Conservation (phyloP, 2,888 invertebrate species). For the Tetramorium bicarinatum region DNA sequence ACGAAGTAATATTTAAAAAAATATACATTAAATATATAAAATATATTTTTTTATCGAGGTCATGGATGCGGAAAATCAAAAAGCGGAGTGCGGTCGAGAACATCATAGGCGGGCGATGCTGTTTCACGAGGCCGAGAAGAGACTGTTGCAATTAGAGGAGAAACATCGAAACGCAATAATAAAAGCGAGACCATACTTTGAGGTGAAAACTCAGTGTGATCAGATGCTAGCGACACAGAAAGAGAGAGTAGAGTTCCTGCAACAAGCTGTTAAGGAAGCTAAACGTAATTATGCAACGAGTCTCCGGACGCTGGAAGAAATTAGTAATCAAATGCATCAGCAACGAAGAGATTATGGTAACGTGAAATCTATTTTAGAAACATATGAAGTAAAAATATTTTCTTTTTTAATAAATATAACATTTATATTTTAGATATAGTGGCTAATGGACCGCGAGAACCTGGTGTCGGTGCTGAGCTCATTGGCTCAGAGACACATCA, state of each 20-base stretch:
- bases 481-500: slow-evolving; percentile 82
- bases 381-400: slow-evolving; percentile 80
- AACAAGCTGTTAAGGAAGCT: slow-evolving; percentile 92
- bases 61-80: slow-evolving; percentile 97
- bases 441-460: slow-evolving; percentile 88
- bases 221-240: slow-evolving; percentile 95
- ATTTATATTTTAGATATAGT: slow-evolving; percentile 79
- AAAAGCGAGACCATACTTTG: slow-evolving; percentile 96
- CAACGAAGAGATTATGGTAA: slow-evolving; percentile 89
- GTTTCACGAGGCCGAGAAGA: slow-evolving; percentile 93
- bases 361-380: slow-evolving; percentile 75
- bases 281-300: slow-evolving; percentile 94
- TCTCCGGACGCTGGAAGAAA: slow-evolving; percentile 94
- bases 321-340: slow-evolving; percentile 96
- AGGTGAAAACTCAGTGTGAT: slow-evolving; percentile 95
- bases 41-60: slow-evolving; percentile 87
- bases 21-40: too few relatives aligned
- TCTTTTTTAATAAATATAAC: slow-evolving; percentile 25
- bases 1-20: too few relatives aligned
- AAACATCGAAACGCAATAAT: slow-evolving; percentile 93
- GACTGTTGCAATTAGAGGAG: slow-evolving; percentile 93
- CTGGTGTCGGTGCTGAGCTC: slow-evolving; percentile 90
- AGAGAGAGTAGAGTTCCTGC: slow-evolving; percentile 93
- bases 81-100: slow-evolving; percentile 95
- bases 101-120: slow-evolving; percentile 94